Evolutionary conservation across 2,888 invertebrate genomes (phyloP).

Genomic region (Strigamia crassipes): DNA sequence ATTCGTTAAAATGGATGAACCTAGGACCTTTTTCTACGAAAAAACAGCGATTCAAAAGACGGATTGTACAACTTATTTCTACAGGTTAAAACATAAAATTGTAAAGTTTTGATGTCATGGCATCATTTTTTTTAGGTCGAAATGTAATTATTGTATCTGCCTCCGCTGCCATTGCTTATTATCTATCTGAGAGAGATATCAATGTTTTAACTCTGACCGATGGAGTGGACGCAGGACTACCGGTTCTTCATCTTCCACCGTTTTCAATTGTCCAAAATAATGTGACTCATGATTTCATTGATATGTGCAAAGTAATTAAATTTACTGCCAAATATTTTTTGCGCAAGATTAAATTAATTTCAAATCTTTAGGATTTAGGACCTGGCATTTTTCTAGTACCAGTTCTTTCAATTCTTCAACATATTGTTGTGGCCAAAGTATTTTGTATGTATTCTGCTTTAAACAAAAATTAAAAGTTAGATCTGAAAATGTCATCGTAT

Average conservation of each 20-base stretch:
- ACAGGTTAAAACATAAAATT: conserved; percentile 1
- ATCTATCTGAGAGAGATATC: conserved; percentile 46
- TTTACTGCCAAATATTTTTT: neutral
- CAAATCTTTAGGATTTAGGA: conserved; percentile 26
- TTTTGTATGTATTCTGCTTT: conserved; percentile 45
- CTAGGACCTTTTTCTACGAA: conserved; percentile 40
- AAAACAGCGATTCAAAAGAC: conserved; percentile 25
- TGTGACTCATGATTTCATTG: neutral
- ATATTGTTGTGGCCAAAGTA: conserved; percentile 44
- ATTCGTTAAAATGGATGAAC: conserved; percentile 43
- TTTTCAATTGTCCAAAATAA: conserved; percentile 50
- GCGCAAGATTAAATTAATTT: neutral
- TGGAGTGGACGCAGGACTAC: conserved; percentile 55
- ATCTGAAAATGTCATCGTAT: neutral
- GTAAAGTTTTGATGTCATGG: neutral
- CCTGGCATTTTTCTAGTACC: conserved; percentile 44
- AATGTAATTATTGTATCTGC: conserved; percentile 50
- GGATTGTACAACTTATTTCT: conserved; percentile 1
- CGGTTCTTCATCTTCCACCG: conserved; percentile 54
- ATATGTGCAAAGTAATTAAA: conserved; percentile 23
- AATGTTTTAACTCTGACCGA: conserved; percentile 54
- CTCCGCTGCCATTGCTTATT: conserved; percentile 48
- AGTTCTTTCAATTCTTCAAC: conserved; percentile 43
- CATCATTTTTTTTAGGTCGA: conserved; percentile 48
- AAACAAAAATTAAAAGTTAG: no score